Evolutionary conservation across 2,113 vertebrate species (phyloP), one percentile per base, ranked within the genome.

Genomic region (Tretioscincus oriximinensis): DNA sequence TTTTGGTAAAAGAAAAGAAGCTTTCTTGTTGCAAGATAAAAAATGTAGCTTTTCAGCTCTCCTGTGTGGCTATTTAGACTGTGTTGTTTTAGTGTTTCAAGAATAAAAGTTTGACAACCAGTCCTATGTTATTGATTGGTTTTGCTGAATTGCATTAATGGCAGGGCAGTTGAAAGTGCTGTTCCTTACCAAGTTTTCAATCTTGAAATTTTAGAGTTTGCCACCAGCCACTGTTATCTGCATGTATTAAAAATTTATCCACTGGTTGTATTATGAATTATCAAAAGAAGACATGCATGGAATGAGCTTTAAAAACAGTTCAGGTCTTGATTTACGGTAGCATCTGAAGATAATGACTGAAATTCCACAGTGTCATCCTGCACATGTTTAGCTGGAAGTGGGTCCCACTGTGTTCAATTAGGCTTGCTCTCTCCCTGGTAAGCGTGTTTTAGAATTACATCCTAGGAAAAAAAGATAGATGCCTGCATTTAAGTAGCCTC

Each of bases 161-260:
- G 26, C 24, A 72, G 69, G 26, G n/a, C n/a, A 72, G 69, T 51
- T 65, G 65, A 72, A 54, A 86, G 84, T 69, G 60, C 58, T 7
- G 0, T 31, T 78, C 18, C 77, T 85, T 70, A 73, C 84, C 47
- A 66, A 78, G 79, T 76, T 84, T 78, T 81, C 41, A 78, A 28
- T 89, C 87, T 88, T 89, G 61, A 71, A 78, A 76, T 68, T 65
- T 72, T 81, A 83, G 76, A 85, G 89, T 76, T 75, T 90, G 47
- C 85, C 84, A 77, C 84, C 81, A 68, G 35, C 75, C 77, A 81
- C 83, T 82, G 80, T 86, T 91, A 86, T 91, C 85, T 78, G 51
- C 67, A 70, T 70, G 85, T 26, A 41, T 60, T 49, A 76, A 76
- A 76, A 84, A 80, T 82, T 83, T 65, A 45, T 29, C 1, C 65